phyloP scores from a whole-genome alignment of 1,140 invertebrate species.

The Laodelphax striatellus region DNA sequence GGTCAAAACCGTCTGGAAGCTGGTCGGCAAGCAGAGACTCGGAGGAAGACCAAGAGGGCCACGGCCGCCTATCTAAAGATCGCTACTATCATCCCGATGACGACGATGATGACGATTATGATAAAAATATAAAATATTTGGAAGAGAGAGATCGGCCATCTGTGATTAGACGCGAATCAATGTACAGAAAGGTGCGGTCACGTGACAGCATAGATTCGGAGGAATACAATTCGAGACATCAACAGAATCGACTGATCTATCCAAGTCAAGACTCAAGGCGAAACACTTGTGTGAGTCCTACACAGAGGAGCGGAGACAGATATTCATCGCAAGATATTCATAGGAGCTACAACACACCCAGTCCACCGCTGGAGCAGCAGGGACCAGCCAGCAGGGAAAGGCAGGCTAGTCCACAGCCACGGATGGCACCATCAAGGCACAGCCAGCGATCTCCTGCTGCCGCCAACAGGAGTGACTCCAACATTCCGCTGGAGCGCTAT shows the following conservation, averaged over 20 bases:
- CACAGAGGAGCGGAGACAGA: background rate
- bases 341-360: background rate
- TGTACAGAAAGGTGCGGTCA: constrained; percentile 10
- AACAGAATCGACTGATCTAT: constrained; percentile 7
- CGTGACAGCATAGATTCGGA: constrained; percentile 13
- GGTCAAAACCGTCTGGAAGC: background rate
- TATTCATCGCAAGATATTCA: background rate
- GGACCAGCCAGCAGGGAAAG: too few species aligned
- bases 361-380: background rate
- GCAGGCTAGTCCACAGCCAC: background rate
- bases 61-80: background rate
- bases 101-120: background rate
- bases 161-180: background rate
- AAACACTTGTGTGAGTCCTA: background rate
- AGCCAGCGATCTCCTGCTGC: background rate
- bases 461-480: background rate
- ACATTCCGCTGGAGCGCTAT: constrained; percentile 28
- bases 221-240: constrained; percentile 2
- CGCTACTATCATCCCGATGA: constrained; percentile 4
- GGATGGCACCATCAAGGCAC: background rate
- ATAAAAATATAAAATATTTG: background rate
- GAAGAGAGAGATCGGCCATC: constrained; percentile 6
- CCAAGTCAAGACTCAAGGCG: constrained; percentile 17
- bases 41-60: background rate
- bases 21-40: constrained; percentile 10